These are phyloP conservation scores for Odontamblyopus lacepedii DNA, from an alignment of 2,797 vertebrate genomes.

Conservation along the genomic window DNA sequence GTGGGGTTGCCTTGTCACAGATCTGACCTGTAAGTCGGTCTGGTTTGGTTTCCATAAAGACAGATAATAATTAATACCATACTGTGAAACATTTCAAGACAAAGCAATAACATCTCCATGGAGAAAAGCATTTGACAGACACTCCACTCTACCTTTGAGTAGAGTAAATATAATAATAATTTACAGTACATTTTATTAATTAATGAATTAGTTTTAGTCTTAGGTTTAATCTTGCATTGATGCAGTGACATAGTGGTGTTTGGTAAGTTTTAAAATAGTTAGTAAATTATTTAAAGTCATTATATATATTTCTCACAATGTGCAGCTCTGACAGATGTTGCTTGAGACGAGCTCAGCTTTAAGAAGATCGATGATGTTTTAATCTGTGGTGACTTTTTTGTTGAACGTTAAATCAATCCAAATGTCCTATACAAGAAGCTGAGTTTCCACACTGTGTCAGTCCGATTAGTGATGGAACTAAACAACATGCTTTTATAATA, in stretches of 20 bases:
- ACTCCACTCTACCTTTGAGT: too few species aligned
- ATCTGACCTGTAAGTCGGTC: too few species aligned
- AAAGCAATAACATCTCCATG: too few species aligned
- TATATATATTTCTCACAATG: background rate
- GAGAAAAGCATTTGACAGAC: too few species aligned
- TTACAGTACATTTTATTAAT: background rate
- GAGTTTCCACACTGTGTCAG: conserved; percentile 35
- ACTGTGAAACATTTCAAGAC: too few species aligned
- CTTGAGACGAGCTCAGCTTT: conserved; percentile 15
- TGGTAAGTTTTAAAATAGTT: background rate
- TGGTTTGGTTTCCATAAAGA: too few species aligned
- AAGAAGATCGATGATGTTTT: conserved; percentile 38
- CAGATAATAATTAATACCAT: too few species aligned
- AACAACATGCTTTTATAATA: conserved; percentile 42
- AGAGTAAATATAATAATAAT: background rate
- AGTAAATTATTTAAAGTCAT: background rate
- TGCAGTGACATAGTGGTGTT: background rate
- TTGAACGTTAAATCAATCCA: conserved; percentile 33
- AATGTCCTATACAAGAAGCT: conserved; percentile 32
- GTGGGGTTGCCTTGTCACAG: too few species aligned
- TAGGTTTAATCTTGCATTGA: background rate
- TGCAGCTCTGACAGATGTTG: conserved; percentile 12
- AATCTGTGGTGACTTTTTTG: conserved; percentile 25
- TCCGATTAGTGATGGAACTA: conserved; percentile 20
- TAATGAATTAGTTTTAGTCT: background rate